Base-by-base conservation (phyloP, 92 coral and sea anemone species). In the Epizoanthus ramosus region DNA sequence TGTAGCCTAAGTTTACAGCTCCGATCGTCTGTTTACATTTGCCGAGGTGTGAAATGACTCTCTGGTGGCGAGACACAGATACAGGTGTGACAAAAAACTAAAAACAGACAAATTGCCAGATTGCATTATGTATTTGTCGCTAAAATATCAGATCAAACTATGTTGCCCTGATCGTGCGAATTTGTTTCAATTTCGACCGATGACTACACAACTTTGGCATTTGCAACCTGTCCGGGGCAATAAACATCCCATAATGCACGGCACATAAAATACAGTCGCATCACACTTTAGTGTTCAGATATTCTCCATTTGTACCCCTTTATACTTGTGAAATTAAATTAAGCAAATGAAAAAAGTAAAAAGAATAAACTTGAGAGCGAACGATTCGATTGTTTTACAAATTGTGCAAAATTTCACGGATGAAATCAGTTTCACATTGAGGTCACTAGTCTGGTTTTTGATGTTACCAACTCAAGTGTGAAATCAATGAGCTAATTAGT, bases 401-500 rank as follows among this genome's bases (percentile, higher is more conserved):
- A 50, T 50, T 2, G 16, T 2, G 9, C 10, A 10, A 50, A 10
- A 50, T 50, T 50, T 50, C 54, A 41, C 16, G 19, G 18, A 77
- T 5, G 17, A 63, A 41, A 61, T 50, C 1, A 58, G 31, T 37
- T 8, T 39, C 63, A 31, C 43, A 65, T 60, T 23, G 39, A 25
- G 82, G 58, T 23, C 71, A 77, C 22, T 61, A 33, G 15, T 61
- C 58, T 15, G 50, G 58, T 43, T 59, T 33, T 7, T 61, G 45
- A 41, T 41, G 23, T 77, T 77, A 61, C 15, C 71, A 77, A 59
- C 24, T 77, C 82, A 63, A 77, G 57, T 77, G 82, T 77, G 23
- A 59, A 77, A 35, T 61, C 82, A 77, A 77, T 77, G 82, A 77
- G n/a, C 82, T 77, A 61, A 77, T 77, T 77, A 61, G 22, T 37